Evolutionary conservation across 2,888 invertebrate species (phyloP).

Genomic region (Eugnorisma glareosa): DNA sequence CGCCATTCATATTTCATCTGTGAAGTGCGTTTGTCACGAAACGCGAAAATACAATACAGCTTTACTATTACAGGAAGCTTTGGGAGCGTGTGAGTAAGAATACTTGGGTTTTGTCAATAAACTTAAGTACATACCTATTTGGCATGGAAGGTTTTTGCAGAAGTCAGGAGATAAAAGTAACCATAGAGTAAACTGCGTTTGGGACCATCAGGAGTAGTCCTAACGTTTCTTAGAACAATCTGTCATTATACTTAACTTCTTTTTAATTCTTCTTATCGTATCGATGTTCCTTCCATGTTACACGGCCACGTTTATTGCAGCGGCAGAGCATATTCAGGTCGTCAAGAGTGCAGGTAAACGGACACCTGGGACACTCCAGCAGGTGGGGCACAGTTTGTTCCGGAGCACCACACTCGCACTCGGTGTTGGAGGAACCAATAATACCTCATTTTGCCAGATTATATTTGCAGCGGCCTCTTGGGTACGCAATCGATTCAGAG

Average conservation of each 20-base stretch:
- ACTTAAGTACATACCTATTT: not conserved
- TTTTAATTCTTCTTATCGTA: not conserved
- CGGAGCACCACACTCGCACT: too few relatives aligned
- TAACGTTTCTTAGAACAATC: too few relatives aligned
- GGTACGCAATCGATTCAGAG: too few relatives aligned
- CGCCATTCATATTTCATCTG: conserved; percentile 71
- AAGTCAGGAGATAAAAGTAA: not conserved
- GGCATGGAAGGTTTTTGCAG: not conserved
- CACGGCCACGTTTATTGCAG: too few relatives aligned
- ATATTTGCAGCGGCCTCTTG: too few relatives aligned
- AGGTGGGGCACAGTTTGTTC: too few relatives aligned
- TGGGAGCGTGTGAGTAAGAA: conserved; percentile 2
- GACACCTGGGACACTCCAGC: too few relatives aligned
- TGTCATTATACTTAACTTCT: not conserved
- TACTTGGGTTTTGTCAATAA: conserved; percentile 1
- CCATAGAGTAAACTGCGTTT: not conserved
- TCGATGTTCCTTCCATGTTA: too few relatives aligned
- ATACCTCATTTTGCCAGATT: too few relatives aligned
- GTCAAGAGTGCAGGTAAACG: too few relatives aligned
- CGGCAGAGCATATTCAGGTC: too few relatives aligned
- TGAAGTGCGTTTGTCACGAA: conserved; percentile 71
- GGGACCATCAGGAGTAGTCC: not conserved
- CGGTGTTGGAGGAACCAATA: too few relatives aligned
- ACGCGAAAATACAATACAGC: conserved; percentile 57
- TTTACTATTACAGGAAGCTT: conserved; percentile 29